Evolutionary conservation across 1,140 invertebrate species (phyloP).

Genomic region (Heliothis subflexa): DNA sequence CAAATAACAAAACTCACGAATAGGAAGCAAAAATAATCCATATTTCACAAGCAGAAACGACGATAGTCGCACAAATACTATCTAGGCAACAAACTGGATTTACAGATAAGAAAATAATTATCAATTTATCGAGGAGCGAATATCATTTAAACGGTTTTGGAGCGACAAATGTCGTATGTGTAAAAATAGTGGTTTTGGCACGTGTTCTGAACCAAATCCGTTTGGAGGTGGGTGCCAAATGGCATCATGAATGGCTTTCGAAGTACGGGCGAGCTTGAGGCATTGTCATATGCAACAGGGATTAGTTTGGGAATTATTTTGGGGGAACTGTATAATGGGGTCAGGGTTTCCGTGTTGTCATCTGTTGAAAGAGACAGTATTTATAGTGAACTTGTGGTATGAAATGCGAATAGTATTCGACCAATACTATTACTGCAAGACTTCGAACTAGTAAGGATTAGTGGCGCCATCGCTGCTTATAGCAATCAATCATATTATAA

Average conservation of each 20-base stretch:
- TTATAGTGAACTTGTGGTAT: neutral
- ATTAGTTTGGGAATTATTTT: conserved; percentile 5
- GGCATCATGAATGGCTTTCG: conserved; percentile 33
- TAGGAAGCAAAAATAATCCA: conserved; percentile 55
- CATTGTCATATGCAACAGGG: conserved; percentile 27
- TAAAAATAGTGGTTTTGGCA: conserved; percentile 42
- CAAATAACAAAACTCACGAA: conserved; percentile 35
- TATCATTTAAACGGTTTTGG: conserved; percentile 32
- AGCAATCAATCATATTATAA: conserved; percentile 4
- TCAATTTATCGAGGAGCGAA: conserved; percentile 37
- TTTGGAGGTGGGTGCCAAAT: conserved; percentile 40
- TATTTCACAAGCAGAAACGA: conserved; percentile 46
- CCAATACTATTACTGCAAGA: neutral
- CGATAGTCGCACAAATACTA: conserved; percentile 44
- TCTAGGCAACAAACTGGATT: conserved; percentile 15
- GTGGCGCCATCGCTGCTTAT: neutral
- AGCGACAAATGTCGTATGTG: conserved; percentile 28
- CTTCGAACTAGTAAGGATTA: neutral
- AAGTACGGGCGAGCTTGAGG: neutral
- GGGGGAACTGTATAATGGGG: neutral
- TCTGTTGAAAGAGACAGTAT: neutral
- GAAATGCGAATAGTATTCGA: neutral
- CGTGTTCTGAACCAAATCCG: conserved; percentile 22
- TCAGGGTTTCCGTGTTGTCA: conserved; percentile 2
- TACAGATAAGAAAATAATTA: conserved; percentile 43